A percentile compares a stretch with the other conserved stretches of the same genome.
phyloP scores from a whole-genome alignment of 2,888 invertebrate genomes.

The Acheta domesticus region DNA sequence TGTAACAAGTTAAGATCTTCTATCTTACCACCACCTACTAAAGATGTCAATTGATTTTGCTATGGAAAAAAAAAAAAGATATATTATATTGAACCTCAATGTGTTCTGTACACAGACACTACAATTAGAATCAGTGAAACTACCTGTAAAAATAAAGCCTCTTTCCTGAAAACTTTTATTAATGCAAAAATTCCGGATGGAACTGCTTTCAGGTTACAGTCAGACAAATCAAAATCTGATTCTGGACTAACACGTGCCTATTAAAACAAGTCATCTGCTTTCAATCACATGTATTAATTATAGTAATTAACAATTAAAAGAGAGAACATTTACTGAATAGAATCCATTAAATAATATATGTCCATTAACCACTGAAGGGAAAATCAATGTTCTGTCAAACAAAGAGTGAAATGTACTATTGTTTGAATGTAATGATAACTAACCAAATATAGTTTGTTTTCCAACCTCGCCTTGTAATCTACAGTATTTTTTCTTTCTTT shows the following conservation, averaged over 20 bases:
- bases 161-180: slow-evolving; percentile 79
- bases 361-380: not conserved
- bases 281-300: no score
- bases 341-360: no score
- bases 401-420: not conserved
- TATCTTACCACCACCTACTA: slow-evolving; percentile 69
- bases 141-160: slow-evolving; percentile 53
- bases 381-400: not conserved
- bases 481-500: slow-evolving; percentile 44
- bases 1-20: slow-evolving; percentile 65
- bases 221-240: slow-evolving; percentile 74
- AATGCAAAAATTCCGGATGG: slow-evolving; percentile 75
- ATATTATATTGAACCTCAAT: not conserved
- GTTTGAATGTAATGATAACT: slow-evolving; percentile 38
- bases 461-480: slow-evolving; percentile 58
- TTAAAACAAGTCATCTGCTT: slow-evolving; percentile 37
- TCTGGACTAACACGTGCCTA: slow-evolving; percentile 77
- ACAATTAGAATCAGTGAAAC: not conserved
- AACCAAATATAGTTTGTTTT: slow-evolving; percentile 60
- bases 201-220: slow-evolving; percentile 68
- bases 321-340: not conserved
- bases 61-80: slow-evolving; percentile 49
- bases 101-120: not conserved
- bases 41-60: slow-evolving; percentile 64
- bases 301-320: slow-evolving; percentile 4